phyloP scores from a whole-genome alignment of 92 coral and sea anemone genomes.

The Micromussa lordhowensis region DNA sequence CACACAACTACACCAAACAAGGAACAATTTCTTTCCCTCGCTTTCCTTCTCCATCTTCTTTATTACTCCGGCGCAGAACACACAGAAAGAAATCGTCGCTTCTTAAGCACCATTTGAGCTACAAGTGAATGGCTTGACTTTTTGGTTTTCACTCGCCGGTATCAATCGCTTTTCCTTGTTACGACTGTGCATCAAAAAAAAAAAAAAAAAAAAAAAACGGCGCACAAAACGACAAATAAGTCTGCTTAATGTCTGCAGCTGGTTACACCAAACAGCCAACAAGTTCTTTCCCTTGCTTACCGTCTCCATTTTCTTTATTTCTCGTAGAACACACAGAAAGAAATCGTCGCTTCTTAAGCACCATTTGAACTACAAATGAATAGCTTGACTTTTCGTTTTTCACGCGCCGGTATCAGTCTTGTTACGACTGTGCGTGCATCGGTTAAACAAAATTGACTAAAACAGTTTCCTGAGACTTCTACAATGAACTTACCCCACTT shows the following conservation, averaged over 20 bases:
- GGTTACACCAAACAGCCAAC: not conserved
- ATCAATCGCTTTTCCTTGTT: not conserved
- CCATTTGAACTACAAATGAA: not conserved
- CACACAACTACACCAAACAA: not conserved
- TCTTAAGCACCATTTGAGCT: not conserved
- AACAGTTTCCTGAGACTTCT: not conserved
- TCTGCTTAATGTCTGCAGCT: not conserved
- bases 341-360: not conserved
- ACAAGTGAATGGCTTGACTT: not conserved
- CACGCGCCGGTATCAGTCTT: not conserved
- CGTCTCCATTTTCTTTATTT: not conserved
- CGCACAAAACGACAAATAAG: not conserved
- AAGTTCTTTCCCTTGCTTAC: not conserved
- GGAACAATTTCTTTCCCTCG: not conserved
- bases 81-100: not conserved
- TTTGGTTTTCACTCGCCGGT: not conserved
- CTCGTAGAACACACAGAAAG: not conserved
- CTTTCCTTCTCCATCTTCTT: not conserved
- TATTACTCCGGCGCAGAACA: not conserved
- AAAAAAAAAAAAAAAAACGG: too few species aligned
- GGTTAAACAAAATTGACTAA: not conserved
- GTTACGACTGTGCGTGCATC: not conserved
- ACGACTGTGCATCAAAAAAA: too few species aligned
- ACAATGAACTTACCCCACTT: not conserved
- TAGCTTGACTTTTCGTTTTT: not conserved